Evolutionary conservation across 2,888 invertebrate genomes (phyloP).

Genomic region (Drosophila borborema): DNA sequence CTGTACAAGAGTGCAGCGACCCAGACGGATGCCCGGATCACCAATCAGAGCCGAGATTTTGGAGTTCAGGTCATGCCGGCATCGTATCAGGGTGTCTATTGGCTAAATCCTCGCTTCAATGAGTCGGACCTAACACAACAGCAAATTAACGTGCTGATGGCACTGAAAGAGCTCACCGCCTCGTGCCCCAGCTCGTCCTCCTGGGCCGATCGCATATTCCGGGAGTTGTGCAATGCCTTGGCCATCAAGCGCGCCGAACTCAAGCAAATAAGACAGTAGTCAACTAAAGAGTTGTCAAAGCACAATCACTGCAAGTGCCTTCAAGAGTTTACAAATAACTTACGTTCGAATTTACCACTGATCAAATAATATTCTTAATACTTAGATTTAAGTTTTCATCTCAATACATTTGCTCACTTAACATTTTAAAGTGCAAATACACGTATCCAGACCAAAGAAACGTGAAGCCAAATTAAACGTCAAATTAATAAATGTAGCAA

Average conservation of each 20-base stretch:
- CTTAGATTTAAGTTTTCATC: not conserved
- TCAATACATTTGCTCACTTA: no score
- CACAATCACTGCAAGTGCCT: not conserved
- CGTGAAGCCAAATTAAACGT: not conserved
- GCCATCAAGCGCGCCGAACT: constrained; percentile 25
- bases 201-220: constrained; percentile 39
- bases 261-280: not conserved
- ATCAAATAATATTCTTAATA: not conserved
- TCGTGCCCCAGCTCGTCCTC: constrained; percentile 15
- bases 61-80: constrained; percentile 27
- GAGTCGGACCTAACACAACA: constrained; percentile 36
- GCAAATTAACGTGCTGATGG: constrained; percentile 46
- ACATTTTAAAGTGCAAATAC: constrained; percentile 1
- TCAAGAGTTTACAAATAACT: no score
- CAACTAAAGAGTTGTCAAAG: not conserved
- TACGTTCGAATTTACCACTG: not conserved
- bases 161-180: constrained; percentile 43
- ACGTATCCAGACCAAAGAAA: not conserved
- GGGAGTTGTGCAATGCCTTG: constrained; percentile 29
- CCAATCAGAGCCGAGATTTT: constrained; percentile 6
- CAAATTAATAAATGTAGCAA: not conserved
- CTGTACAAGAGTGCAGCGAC: constrained; percentile 42
- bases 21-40: constrained; percentile 36
- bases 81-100: constrained; percentile 17
- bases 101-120: constrained; percentile 44